Evolutionary conservation across 2,113 vertebrate genomes (phyloP).

Genomic region (Parus major): DNA sequence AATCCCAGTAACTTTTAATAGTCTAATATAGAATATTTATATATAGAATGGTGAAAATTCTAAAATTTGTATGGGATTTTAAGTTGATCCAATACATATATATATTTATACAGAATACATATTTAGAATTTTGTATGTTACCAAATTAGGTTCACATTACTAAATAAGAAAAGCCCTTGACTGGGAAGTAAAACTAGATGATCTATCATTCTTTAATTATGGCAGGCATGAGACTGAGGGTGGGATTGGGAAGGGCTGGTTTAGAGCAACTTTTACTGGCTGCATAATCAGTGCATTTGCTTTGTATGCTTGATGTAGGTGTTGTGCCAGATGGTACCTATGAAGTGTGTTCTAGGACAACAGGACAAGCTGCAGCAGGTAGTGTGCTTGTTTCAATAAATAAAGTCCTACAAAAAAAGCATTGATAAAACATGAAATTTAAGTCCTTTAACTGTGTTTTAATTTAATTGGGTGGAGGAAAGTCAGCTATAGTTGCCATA

Average conservation of each 20-base stretch:
- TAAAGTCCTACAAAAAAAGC: not conserved
- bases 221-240: not conserved
- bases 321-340: constrained; percentile 98
- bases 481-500: not conserved
- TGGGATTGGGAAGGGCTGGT: not conserved
- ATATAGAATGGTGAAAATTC: not conserved
- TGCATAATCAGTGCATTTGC: not conserved
- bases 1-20: not conserved
- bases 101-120: too few relatives aligned
- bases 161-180: not conserved
- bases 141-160: not conserved
- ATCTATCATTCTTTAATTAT: not conserved
- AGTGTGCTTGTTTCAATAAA: not conserved
- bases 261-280: not conserved
- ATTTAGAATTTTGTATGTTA: not conserved
- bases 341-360: constrained; percentile 96
- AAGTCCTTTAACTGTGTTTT: not conserved
- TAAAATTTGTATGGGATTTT: not conserved
- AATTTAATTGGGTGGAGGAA: not conserved
- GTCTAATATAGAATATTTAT: not conserved
- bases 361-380: constrained; percentile 93
- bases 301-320: constrained; percentile 70
- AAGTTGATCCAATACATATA: not conserved
- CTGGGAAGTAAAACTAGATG: not conserved
- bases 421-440: not conserved